Evolutionary conservation across 1,140 invertebrate species (phyloP).

Genomic region (Hylyphantes graminicola): DNA sequence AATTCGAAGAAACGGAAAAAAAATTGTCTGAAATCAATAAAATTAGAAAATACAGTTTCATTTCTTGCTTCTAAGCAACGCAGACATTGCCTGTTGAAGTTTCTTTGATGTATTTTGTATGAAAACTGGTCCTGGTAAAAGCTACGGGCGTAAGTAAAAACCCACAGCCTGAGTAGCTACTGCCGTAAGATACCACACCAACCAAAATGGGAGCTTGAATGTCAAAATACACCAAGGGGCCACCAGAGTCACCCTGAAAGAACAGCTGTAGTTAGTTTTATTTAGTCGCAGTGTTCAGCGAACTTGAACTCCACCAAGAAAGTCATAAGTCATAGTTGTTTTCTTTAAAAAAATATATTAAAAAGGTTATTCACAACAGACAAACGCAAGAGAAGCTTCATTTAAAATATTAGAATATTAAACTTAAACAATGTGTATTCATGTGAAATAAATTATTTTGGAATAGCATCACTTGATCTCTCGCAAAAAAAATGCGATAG

Average conservation of each 20-base stretch:
- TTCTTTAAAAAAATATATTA: too few species aligned
- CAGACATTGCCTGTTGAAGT: constrained; percentile 8
- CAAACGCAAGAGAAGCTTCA: neutral
- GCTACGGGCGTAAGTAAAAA: constrained; percentile 90
- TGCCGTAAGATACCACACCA: constrained; percentile 39
- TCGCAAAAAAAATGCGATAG: too few species aligned
- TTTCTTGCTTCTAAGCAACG: neutral
- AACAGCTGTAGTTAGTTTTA: neutral
- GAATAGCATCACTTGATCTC: too few species aligned
- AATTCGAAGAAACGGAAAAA: too few species aligned
- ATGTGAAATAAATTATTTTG: too few species aligned
- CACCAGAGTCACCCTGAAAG: constrained; percentile 61
- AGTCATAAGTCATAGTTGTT: too few species aligned
- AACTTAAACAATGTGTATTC: too few species aligned
- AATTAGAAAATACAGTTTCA: too few species aligned
- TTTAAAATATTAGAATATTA: too few species aligned
- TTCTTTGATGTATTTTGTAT: constrained; percentile 78
- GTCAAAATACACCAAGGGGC: constrained; percentile 1
- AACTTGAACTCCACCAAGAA: neutral
- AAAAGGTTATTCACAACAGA: neutral
- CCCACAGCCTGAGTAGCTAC: constrained; percentile 74
- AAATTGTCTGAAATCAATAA: too few species aligned
- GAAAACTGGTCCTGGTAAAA: constrained; percentile 80
- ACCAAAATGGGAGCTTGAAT: neutral
- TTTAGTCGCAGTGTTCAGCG: neutral